These are phyloP conservation scores for Bradynema listronoti DNA, from an alignment of 1,140 invertebrate genomes.

Conservation along the genomic window DNA sequence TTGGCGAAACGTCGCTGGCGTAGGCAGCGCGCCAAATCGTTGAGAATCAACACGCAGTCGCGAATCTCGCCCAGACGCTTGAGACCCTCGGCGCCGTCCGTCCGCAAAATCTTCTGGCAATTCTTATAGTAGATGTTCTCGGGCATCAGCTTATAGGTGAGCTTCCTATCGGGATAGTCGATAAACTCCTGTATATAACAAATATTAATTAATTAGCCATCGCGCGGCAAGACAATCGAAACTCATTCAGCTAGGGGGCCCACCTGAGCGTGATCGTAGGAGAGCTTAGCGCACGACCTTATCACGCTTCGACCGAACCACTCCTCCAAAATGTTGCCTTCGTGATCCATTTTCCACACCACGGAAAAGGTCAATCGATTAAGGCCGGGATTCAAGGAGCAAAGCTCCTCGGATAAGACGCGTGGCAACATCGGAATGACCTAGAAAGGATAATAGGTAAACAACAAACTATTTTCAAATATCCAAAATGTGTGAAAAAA, in stretches of 20 bases:
- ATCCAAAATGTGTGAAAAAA: no score
- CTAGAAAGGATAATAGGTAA: conserved; percentile 59
- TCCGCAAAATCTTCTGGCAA: no score
- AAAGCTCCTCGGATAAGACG: conserved; percentile 73
- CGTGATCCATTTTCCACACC: conserved; percentile 78
- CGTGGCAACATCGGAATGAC: conserved; percentile 78
- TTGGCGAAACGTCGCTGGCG: background rate
- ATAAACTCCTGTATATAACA: conserved; percentile 63
- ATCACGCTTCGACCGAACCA: conserved; percentile 89
- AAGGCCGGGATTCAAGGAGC: conserved; percentile 75
- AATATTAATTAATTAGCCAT: no score
- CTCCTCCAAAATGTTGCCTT: conserved; percentile 77
- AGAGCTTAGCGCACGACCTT: conserved; percentile 60
- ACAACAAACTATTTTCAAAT: background rate
- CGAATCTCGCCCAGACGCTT: background rate
- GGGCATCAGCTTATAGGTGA: no score
- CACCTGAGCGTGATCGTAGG: conserved; percentile 56
- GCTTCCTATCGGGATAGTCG: conserved; percentile 71
- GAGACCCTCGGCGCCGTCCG: no score
- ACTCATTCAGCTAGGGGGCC: no score
- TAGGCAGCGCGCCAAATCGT: background rate
- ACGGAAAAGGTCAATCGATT: conserved; percentile 88
- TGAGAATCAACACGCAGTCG: background rate
- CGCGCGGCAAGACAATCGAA: no score
- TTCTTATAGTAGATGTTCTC: no score